Conservation (phyloP, 2,113 vertebrate genomes). For the Malurus elegans region DNA sequence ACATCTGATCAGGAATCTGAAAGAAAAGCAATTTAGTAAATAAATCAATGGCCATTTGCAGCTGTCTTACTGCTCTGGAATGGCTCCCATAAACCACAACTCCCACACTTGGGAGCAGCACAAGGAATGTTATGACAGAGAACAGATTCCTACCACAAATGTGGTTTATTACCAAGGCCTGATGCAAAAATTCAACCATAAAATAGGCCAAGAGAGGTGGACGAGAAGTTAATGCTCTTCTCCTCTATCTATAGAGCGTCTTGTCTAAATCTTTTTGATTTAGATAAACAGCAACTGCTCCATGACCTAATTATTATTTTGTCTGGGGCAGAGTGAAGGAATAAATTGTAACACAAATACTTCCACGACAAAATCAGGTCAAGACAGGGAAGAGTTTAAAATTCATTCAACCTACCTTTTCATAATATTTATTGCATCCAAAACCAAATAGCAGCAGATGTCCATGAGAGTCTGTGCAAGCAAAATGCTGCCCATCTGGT, state of each 20-base stretch:
- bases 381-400: background rate
- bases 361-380: slow-evolving; percentile 7
- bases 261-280: background rate
- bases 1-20: slow-evolving; percentile 99
- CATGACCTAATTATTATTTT: background rate
- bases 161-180: background rate
- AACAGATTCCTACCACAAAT: background rate
- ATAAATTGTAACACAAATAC: background rate
- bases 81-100: background rate
- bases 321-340: background rate
- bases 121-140: background rate
- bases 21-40: background rate
- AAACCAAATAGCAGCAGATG: slow-evolving; percentile 97
- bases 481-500: slow-evolving; percentile 94
- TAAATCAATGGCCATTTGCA: background rate
- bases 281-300: background rate
- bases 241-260: background rate
- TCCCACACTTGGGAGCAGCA: background rate
- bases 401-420: slow-evolving; percentile 82
- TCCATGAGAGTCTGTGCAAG: slow-evolving; percentile 97
- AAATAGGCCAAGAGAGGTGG: background rate
- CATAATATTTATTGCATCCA: slow-evolving; percentile 91
- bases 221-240: background rate
- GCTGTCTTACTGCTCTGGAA: slow-evolving; percentile 19
- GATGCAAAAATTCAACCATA: background rate